Base-by-base conservation (phyloP, 2,797 vertebrate genomes). In the Sebastolobus alascanus region DNA sequence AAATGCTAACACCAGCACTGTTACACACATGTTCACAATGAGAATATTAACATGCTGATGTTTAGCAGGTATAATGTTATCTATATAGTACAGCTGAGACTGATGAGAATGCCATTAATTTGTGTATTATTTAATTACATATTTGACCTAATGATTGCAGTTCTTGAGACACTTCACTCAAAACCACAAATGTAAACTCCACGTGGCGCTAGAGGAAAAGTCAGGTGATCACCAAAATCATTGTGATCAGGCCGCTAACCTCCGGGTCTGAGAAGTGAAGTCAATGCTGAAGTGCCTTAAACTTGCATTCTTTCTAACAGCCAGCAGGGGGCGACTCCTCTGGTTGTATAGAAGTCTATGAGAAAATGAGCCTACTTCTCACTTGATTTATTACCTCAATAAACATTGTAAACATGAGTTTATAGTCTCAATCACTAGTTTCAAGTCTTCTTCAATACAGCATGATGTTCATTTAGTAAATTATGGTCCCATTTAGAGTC, bases 1-100 rank as follows among this genome's bases (percentile, higher is more conserved):
- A 63, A 76, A 66, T n/a, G 25, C 58, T 54, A 37, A 61, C 55
- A 72, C 63, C 29, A 61, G 65, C 55, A 67, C 13, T 60, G 9
- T 13, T 27, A 56, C 12, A 33, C 6, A 33, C 31, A 25, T 22
- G 20, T 54, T 63, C 14, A 29, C 35, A 56, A 31, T 46, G 29
- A 73, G 12, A 40, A 40, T 38, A 55, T 7, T 46, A 46, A 68
- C 22, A 35, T 16, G 59, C 13, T 58, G 46, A 56, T 16, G 31
- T 59, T 56, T 16, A 35, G 29, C 31, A 12, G 46, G 14, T 46
- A 14, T n/a, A 5, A 25, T 20, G 20, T 10, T 37, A 18, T n/a
- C 1, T 8, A 33, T 22, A 18, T 38, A 52, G 59, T 22, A 22
- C 18, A 65, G 52, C 7, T 50, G n/a, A 56, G 55, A 3, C 25